phyloP scores from a whole-genome alignment of 2,888 invertebrate species.

The Caenorhabditis panamensis region DNA sequence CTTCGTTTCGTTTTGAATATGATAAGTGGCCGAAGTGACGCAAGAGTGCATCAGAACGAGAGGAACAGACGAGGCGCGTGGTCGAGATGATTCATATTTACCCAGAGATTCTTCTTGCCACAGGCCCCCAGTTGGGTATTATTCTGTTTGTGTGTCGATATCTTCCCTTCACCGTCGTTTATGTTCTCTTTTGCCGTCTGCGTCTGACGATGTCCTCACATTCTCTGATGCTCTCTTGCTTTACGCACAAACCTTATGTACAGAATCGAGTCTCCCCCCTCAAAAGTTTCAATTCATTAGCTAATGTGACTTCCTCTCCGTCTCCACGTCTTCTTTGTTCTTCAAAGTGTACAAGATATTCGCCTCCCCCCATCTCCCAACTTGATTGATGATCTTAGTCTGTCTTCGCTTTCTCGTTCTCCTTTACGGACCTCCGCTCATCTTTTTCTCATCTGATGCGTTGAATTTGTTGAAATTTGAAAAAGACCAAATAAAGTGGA shows the following conservation, averaged over 20 bases:
- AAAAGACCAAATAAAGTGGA: background rate
- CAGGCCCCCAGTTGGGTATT: slow-evolving; percentile 18
- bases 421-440: slow-evolving; percentile 5
- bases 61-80: slow-evolving; percentile 16
- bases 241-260: slow-evolving; percentile 31
- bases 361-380: slow-evolving; percentile 36
- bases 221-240: background rate
- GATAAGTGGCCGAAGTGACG: slow-evolving; percentile 42
- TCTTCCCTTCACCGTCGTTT: slow-evolving; percentile 30
- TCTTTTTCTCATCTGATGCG: background rate
- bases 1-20: slow-evolving; percentile 42
- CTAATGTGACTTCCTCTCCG: slow-evolving; percentile 27
- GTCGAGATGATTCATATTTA: slow-evolving; percentile 55
- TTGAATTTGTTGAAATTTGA: slow-evolving; percentile 7
- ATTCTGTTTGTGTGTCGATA: slow-evolving; percentile 43
- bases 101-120: slow-evolving; percentile 50
- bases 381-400: slow-evolving; percentile 54
- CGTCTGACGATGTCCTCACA: slow-evolving; percentile 30
- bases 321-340: slow-evolving; percentile 8
- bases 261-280: background rate
- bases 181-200: slow-evolving; percentile 35
- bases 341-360: slow-evolving; percentile 44
- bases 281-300: slow-evolving; percentile 29
- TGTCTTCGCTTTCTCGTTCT: background rate
- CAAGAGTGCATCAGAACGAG: slow-evolving; percentile 2